phyloP scores from a whole-genome alignment of 1,140 invertebrate genomes.

The Phymorhynchus buccinoides region DNA sequence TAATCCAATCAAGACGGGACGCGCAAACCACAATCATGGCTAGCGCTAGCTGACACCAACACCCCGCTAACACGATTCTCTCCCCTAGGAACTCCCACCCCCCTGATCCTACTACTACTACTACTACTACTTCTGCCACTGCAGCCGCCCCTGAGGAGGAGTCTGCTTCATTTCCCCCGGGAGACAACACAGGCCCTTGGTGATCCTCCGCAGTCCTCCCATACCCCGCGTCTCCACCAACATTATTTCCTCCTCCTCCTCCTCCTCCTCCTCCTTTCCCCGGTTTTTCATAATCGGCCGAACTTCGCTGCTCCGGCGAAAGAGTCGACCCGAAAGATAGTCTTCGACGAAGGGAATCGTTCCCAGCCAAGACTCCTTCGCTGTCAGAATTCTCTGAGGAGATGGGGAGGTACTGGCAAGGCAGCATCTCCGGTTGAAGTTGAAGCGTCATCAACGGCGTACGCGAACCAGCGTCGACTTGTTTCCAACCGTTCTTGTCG shows the following conservation, averaged over 20 bases:
- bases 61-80: background rate
- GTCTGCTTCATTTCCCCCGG: conserved; percentile 25
- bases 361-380: background rate
- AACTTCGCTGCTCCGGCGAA: background rate
- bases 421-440: conserved; percentile 39
- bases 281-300: conserved; percentile 27
- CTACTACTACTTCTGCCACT: no score
- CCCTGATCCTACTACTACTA: background rate
- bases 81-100: background rate
- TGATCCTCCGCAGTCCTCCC: background rate
- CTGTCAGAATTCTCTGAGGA: background rate
- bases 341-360: background rate
- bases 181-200: background rate
- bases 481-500: conserved; percentile 52
- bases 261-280: background rate
- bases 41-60: background rate
- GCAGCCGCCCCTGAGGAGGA: background rate
- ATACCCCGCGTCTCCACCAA: background rate
- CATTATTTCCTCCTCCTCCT: background rate
- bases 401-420: conserved; percentile 44
- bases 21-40: background rate
- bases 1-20: conserved; percentile 1
- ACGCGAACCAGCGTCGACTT: conserved; percentile 43
- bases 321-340: background rate
- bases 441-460: conserved; percentile 41